These are phyloP conservation scores for Axea sp. DNA, from an alignment of 2,888 invertebrate genomes.

Conservation along the genomic window DNA sequence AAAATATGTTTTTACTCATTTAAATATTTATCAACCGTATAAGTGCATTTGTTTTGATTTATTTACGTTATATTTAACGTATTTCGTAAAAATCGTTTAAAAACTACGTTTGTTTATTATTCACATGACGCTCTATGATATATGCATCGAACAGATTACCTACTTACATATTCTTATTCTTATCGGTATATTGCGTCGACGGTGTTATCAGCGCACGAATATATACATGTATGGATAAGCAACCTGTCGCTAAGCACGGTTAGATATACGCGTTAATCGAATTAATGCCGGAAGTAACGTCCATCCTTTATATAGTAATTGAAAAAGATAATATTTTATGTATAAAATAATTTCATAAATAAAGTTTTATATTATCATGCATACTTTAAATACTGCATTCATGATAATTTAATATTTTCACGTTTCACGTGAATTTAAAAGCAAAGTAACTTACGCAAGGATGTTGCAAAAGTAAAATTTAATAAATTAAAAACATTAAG, in stretches of 20 bases:
- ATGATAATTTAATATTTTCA: too few species aligned
- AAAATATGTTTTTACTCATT: too few species aligned
- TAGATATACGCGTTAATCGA: constrained; percentile 64
- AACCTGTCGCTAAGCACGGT: constrained; percentile 62
- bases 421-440: too few species aligned
- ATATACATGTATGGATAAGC: constrained; percentile 57
- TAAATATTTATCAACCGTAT: too few species aligned
- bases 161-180: constrained; percentile 57
- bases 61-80: too few species aligned
- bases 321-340: constrained; percentile 50
- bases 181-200: constrained; percentile 58
- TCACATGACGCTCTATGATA: constrained; percentile 37
- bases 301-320: constrained; percentile 54
- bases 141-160: constrained; percentile 46
- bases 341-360: constrained; percentile 46
- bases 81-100: too few species aligned
- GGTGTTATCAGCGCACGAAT: constrained; percentile 61
- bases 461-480: too few species aligned
- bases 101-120: not conserved
- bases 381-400: not conserved
- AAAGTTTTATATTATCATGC: constrained; percentile 21
- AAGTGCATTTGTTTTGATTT: too few species aligned
- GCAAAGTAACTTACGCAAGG: too few species aligned
- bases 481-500: too few species aligned
- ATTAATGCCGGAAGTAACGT: constrained; percentile 59